Base-by-base conservation (phyloP, 2,888 invertebrate genomes). In the Aphidoletes aphidimyza region DNA sequence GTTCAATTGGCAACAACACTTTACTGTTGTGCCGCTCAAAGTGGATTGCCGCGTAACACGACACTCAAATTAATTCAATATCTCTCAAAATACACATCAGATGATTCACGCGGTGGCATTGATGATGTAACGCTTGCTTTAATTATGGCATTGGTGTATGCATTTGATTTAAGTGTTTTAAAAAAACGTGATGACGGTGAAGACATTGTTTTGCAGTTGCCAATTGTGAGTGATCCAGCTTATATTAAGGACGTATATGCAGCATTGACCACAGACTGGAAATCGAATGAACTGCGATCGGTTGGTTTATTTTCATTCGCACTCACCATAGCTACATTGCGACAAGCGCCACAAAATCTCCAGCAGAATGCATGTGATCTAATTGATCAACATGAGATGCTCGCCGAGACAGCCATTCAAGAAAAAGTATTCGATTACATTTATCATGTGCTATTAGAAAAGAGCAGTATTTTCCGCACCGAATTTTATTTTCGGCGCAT, bases 401-500 rank as follows among this genome's bases (percentile, higher is more conserved):
- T 97, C 0, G 92, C 96, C 0, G 96, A 97, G 87, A 92, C 93
- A 8, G 96, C 97, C 0, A 93, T 97, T 81, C 93, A 94, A 69
- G 92, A 92, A 84, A 93, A 93, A 89, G 94, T 96, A 3, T 97
- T 98, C 88, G 93, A 94, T 86, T 96, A 95, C 87, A 89, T 97
- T 54, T 93, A 94, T 84, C 93, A 94, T 85, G 92, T 93, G 22
- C 91, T 97, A 39, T 91, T 97, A 36, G 93, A 94, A 22, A 94
- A 93, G 85, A 92, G 93, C 42, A 90, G 91, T 42, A 92, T 97
- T 85, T 93, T 93, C 87, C 89, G 89, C 85, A 94, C 94, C 89
- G 95, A 96, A 89, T 97, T 96, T 89, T 95, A 96, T 88, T 92
- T 95, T 87, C 93, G 95, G 34, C 93, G 96, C 81, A 91, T 98